Evolutionary conservation across 2,888 invertebrate genomes (phyloP).

Genomic region (Willowsia nigromaculata): DNA sequence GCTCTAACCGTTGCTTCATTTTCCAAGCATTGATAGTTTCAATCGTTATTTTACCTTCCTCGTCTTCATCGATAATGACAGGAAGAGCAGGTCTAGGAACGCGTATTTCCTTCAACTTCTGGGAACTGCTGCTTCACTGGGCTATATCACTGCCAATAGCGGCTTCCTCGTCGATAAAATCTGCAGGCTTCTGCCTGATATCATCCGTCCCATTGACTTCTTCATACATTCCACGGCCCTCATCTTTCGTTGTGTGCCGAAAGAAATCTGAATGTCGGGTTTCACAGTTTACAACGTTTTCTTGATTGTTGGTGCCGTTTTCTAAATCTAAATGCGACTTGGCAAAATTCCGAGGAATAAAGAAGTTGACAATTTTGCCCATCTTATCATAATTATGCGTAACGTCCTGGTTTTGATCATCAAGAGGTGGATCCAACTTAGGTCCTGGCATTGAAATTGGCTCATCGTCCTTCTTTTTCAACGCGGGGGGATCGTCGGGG

Average conservation of each 20-base stretch:
- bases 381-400: background rate
- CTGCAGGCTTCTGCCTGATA: background rate
- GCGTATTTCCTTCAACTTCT: background rate
- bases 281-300: background rate
- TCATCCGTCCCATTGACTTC: background rate
- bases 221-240: slow-evolving; percentile 3
- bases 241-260: background rate
- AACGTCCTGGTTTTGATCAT: background rate
- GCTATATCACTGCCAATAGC: background rate
- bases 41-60: slow-evolving; percentile 29
- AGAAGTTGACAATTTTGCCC: slow-evolving; percentile 11
- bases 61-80: slow-evolving; percentile 39
- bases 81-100: slow-evolving; percentile 28
- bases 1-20: background rate
- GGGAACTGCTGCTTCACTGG: background rate
- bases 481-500: background rate
- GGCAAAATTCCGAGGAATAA: background rate
- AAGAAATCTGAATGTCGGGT: background rate
- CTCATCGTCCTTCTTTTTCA: background rate
- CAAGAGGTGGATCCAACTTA: background rate
- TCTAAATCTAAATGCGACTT: slow-evolving; percentile 6
- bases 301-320: background rate
- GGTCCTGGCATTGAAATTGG: background rate
- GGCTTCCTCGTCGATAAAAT: slow-evolving; percentile 8
- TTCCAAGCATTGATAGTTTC: slow-evolving; percentile 42